Evolutionary conservation across 2,113 vertebrate genomes (phyloP).

Genomic region (Narcine bancroftii): DNA sequence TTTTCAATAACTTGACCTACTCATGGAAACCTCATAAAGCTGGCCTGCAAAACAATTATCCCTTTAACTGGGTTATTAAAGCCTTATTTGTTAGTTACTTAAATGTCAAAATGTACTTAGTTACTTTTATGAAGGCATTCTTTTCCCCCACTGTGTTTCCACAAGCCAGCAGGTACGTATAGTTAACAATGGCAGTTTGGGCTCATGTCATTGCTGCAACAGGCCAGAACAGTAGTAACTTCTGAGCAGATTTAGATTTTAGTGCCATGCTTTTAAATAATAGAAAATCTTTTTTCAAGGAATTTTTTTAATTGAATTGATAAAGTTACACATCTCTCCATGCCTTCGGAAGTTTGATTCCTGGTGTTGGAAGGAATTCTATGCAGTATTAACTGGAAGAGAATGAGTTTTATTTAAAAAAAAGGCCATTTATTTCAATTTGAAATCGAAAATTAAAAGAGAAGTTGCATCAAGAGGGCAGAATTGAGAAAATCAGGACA

Average conservation of each 20-base stretch:
- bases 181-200: neutral
- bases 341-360: neutral
- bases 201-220: neutral
- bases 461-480: neutral
- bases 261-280: neutral
- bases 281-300: neutral
- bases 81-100: neutral
- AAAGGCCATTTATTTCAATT: neutral
- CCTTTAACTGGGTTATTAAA: neutral
- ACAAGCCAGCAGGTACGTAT: neutral
- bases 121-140: neutral
- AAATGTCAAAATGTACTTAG: neutral
- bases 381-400: neutral
- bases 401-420: neutral
- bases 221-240: neutral
- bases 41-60: neutral
- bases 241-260: neutral
- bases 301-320: neutral
- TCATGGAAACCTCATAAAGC: neutral
- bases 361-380: neutral
- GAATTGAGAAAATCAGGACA: neutral
- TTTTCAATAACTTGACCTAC: neutral
- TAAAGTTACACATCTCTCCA: neutral
- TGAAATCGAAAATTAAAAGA: neutral
- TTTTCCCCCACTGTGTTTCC: neutral